A percentile compares a stretch with the other conserved stretches of the same genome.
These are phyloP conservation scores for Oligia strigilis DNA, from an alignment of 2,888 invertebrate species.

Conservation along the genomic window DNA sequence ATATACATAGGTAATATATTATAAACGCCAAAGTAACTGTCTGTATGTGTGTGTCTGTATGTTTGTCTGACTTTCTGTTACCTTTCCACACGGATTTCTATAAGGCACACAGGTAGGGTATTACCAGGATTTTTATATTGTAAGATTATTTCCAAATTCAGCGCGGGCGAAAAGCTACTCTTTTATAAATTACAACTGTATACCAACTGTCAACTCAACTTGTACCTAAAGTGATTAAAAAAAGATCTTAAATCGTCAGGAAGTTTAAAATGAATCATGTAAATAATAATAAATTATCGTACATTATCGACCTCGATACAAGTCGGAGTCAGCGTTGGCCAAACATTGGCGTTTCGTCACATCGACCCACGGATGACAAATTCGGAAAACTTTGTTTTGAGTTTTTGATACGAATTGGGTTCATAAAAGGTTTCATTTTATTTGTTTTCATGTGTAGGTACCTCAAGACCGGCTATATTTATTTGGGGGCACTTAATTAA, in stretches of 20 bases:
- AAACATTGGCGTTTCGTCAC: constrained; percentile 42
- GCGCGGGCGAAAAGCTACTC: background rate
- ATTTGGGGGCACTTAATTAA: background rate
- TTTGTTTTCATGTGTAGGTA: background rate
- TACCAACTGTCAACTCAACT: background rate
- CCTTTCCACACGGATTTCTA: background rate
- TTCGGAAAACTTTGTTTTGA: constrained; percentile 12
- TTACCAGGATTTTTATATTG: background rate
- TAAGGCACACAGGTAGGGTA: background rate
- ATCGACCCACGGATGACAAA: constrained; percentile 16
- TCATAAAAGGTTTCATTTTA: background rate
- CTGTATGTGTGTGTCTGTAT: background rate
- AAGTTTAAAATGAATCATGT: constrained; percentile 21
- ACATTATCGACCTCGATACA: constrained; percentile 29
- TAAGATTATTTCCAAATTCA: background rate
- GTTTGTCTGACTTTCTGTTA: background rate
- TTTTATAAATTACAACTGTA: background rate
- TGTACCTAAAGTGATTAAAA: background rate
- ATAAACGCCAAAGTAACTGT: background rate
- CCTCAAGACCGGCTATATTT: background rate
- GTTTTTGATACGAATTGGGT: constrained; percentile 16
- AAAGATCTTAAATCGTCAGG: constrained; percentile 23
- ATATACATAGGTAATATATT: too few species aligned
- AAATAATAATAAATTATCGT: constrained; percentile 28
- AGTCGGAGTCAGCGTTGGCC: constrained; percentile 16